A percentile compares a stretch with the other conserved stretches of the same genome.
These are phyloP conservation scores for Schizotus pectinicornis DNA, from an alignment of 2,888 invertebrate genomes.

Conservation along the genomic window DNA sequence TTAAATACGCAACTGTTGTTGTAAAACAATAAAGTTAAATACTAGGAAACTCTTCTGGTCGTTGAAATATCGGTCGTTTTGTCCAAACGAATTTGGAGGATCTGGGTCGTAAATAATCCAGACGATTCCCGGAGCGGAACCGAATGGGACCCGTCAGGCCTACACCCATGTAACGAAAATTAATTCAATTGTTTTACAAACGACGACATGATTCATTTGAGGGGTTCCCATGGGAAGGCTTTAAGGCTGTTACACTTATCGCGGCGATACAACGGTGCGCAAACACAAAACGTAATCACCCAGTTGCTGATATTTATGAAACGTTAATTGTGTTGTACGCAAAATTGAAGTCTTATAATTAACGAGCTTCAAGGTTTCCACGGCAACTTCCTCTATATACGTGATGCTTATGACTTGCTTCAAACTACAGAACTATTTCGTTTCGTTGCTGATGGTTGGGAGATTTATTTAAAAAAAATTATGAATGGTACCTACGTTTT, in stretches of 20 bases:
- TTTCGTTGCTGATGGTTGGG: no score
- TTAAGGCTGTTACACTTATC: slow-evolving; percentile 27
- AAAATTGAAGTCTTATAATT: slow-evolving; percentile 25
- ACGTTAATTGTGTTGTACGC: slow-evolving; percentile 25
- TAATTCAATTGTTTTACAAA: slow-evolving; percentile 60
- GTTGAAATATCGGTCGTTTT: slow-evolving; percentile 42
- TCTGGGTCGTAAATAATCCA: slow-evolving; percentile 50
- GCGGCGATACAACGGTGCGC: slow-evolving; percentile 22
- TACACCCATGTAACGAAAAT: slow-evolving; percentile 58
- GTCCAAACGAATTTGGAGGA: slow-evolving; percentile 50
- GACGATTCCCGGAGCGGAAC: no score
- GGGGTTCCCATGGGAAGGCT: slow-evolving; percentile 18
- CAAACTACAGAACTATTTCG: no score
- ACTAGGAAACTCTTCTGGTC: slow-evolving; percentile 46
- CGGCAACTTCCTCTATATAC: slow-evolving; percentile 34
- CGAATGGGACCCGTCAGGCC: slow-evolving; percentile 33
- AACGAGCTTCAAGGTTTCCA: slow-evolving; percentile 36
- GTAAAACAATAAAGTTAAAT: slow-evolving; percentile 53
- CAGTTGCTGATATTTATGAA: slow-evolving; percentile 24
- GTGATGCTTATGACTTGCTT: no score
- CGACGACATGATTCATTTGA: slow-evolving; percentile 56
- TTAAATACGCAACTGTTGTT: slow-evolving; percentile 46
- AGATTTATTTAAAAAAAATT: no score
- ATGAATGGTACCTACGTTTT: no score
- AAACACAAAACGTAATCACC: slow-evolving; percentile 21